These are phyloP conservation scores for Emesis russula DNA, from an alignment of 2,888 invertebrate species.

Conservation along the genomic window DNA sequence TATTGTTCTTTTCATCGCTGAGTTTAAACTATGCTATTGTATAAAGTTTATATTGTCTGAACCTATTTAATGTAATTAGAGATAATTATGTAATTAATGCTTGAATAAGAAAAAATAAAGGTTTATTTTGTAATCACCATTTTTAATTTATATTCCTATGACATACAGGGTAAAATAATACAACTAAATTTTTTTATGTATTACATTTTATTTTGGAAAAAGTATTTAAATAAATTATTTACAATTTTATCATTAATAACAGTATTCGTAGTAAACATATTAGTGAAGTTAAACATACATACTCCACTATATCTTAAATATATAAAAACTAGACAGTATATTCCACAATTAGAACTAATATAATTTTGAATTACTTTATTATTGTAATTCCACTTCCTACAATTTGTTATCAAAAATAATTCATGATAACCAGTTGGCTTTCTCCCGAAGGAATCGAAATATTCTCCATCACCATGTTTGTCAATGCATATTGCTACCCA, in stretches of 20 bases:
- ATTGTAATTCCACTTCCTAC: slow-evolving; percentile 2
- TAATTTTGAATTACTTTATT: slow-evolving; percentile 4
- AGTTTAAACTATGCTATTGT: too few relatives aligned
- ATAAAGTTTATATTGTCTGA: too few relatives aligned
- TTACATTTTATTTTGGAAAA: slow-evolving; percentile 18
- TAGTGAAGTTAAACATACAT: slow-evolving; percentile 6
- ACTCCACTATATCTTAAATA: slow-evolving; percentile 14
- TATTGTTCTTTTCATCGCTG: too few relatives aligned
- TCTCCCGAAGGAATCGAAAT: slow-evolving; percentile 20
- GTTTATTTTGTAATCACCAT: too few relatives aligned
- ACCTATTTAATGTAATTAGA: too few relatives aligned
- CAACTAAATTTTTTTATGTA: neutral
- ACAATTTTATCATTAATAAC: slow-evolving; percentile 4
- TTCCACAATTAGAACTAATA: slow-evolving; percentile 12
- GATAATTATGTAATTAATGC: too few relatives aligned
- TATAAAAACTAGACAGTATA: slow-evolving; percentile 1
- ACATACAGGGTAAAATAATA: too few relatives aligned
- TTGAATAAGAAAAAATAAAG: too few relatives aligned
- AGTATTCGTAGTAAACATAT: slow-evolving; percentile 19
- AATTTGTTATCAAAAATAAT: neutral
- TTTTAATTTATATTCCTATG: too few relatives aligned
- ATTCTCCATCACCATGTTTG: slow-evolving; percentile 26
- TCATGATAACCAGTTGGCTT: slow-evolving; percentile 13
- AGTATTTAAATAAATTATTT: neutral
- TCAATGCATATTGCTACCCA: slow-evolving; percentile 16